Evolutionary conservation across 2,113 vertebrate genomes (phyloP).

Genomic region (Cyrtonyx montezumae): DNA sequence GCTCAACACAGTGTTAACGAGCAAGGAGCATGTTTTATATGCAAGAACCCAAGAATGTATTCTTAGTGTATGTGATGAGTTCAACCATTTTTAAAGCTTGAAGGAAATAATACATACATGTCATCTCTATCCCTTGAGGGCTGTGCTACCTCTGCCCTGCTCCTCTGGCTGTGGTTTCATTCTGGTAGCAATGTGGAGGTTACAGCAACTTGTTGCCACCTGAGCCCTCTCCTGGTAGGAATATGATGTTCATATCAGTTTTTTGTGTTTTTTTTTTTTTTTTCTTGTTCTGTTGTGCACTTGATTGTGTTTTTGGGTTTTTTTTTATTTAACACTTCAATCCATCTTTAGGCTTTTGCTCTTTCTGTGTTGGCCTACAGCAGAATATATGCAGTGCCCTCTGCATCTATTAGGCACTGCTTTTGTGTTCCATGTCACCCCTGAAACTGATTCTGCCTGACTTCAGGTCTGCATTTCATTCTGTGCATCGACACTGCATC

Average conservation of each 20-base stretch:
- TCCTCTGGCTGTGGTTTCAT: not conserved
- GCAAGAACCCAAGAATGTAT: not conserved
- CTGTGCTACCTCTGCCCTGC: not conserved
- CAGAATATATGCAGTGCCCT: not conserved
- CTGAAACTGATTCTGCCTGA: not conserved
- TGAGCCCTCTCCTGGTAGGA: not conserved
- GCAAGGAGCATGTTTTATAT: not conserved
- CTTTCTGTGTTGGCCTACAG: not conserved
- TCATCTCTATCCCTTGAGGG: rapidly evolving
- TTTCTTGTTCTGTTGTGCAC: not conserved
- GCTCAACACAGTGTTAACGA: not conserved
- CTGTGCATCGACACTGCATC: not conserved
- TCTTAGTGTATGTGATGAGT: not conserved
- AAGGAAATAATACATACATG: not conserved
- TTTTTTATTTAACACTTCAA: not conserved
- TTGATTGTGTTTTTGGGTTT: not conserved
- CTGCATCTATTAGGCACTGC: rapidly evolving
- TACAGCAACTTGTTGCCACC: not conserved
- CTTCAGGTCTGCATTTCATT: not conserved
- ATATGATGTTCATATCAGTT: rapidly evolving
- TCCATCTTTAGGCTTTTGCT: not conserved
- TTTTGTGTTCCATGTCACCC: not conserved
- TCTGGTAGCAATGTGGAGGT: not conserved
- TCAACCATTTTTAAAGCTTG: not conserved
- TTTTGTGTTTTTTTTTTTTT: not conserved